Conservation (phyloP, 2,797 vertebrate species). For the Parauchenoglanis ngamensis region DNA sequence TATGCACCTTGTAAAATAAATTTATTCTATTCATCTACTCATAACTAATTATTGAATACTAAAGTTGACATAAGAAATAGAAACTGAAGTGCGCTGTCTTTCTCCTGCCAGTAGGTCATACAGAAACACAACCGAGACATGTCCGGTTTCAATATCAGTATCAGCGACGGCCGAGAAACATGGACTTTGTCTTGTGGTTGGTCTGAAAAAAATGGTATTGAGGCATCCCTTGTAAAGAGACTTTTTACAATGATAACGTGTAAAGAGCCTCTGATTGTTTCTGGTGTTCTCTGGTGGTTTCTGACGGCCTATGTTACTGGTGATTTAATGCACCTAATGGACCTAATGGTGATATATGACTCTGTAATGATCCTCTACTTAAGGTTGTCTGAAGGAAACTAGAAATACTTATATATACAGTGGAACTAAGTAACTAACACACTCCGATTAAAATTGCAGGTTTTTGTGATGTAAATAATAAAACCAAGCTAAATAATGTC, state of each 20-base stretch:
- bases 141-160: neutral
- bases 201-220: neutral
- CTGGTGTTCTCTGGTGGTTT: neutral
- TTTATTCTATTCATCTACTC: neutral
- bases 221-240: neutral
- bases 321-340: conserved; percentile 6
- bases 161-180: neutral
- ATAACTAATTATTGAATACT: neutral
- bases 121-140: neutral
- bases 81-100: neutral
- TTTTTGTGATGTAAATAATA: neutral
- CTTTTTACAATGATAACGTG: neutral
- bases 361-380: neutral
- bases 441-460: neutral
- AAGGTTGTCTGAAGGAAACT: neutral
- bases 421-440: neutral
- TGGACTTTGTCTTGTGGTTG: neutral
- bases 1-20: neutral
- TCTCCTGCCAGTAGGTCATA: neutral
- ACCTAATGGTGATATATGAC: conserved; percentile 8
- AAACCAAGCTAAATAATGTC: no score
- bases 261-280: neutral
- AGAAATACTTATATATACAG: neutral
- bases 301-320: neutral
- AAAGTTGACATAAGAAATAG: neutral